Evolutionary conservation across 2,113 vertebrate species (phyloP).

Genomic region (Geococcyx californianus): DNA sequence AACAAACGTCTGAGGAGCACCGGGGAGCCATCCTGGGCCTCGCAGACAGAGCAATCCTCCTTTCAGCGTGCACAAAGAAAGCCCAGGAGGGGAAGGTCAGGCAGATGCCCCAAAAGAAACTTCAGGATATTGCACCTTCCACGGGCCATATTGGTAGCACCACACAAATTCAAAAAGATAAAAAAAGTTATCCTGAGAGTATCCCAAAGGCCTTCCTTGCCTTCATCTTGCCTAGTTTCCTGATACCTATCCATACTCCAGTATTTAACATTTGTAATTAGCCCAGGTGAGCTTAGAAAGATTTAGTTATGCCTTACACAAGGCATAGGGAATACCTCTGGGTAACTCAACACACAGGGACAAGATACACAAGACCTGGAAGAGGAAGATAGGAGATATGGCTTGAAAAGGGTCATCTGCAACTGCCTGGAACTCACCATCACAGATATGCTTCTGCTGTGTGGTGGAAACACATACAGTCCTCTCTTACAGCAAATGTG

Average conservation of each 20-base stretch:
- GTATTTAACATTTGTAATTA: neutral
- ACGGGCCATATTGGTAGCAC: neutral
- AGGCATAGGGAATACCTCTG: neutral
- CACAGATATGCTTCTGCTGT: neutral
- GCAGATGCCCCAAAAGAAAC: neutral
- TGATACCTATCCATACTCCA: neutral
- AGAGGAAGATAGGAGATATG: neutral
- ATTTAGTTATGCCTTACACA: neutral
- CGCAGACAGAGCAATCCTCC: neutral
- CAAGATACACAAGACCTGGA: neutral
- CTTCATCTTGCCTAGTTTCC: neutral
- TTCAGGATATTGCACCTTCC: neutral
- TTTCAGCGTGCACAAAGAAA: neutral
- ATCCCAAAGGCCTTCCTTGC: neutral
- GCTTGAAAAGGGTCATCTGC: neutral
- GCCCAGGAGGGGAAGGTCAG: neutral
- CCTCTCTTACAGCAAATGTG: neutral
- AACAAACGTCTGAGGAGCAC: constrained; percentile 19
- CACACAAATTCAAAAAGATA: neutral
- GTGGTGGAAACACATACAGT: neutral
- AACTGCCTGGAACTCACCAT: neutral
- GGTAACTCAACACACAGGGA: rapidly evolving
- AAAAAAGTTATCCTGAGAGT: neutral
- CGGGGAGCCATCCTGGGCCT: neutral
- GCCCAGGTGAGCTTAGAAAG: neutral